Evolutionary conservation across 2,113 vertebrate genomes (phyloP).

Genomic region (Alligator sinensis): DNA sequence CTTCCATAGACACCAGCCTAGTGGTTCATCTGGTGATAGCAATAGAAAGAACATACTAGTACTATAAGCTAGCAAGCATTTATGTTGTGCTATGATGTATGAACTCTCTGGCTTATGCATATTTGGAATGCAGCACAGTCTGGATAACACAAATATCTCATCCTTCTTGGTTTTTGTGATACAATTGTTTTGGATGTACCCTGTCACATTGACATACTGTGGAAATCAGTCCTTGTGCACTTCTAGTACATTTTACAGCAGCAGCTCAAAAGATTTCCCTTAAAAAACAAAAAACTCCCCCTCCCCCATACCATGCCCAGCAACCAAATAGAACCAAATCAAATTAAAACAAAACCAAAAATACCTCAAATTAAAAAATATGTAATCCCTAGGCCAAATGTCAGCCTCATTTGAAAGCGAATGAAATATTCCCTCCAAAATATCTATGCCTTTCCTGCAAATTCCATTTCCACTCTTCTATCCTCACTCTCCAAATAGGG

Average conservation of each 20-base stretch:
- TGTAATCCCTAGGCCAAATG: neutral
- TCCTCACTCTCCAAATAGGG: neutral
- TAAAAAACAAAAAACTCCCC: neutral
- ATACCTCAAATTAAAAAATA: neutral
- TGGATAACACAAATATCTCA: neutral
- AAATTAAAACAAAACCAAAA: neutral
- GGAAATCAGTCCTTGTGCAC: neutral
- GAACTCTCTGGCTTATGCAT: neutral
- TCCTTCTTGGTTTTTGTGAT: neutral
- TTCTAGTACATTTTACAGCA: neutral
- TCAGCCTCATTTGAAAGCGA: neutral
- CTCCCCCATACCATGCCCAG: too few relatives aligned
- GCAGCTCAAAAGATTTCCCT: neutral
- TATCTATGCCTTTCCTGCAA: neutral
- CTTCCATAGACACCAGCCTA: neutral
- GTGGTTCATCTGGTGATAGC: neutral
- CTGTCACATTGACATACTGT: neutral
- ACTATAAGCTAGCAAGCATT: rapidly evolving
- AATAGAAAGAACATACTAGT: neutral
- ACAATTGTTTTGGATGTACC: neutral
- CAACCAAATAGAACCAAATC: neutral
- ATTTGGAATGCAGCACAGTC: neutral
- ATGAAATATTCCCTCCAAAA: conserved; percentile 5
- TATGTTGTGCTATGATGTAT: neutral
- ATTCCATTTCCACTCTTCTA: conserved; percentile 14